Conservation (phyloP, 2,888 invertebrate genomes). For the Melinaea menophilus region DNA sequence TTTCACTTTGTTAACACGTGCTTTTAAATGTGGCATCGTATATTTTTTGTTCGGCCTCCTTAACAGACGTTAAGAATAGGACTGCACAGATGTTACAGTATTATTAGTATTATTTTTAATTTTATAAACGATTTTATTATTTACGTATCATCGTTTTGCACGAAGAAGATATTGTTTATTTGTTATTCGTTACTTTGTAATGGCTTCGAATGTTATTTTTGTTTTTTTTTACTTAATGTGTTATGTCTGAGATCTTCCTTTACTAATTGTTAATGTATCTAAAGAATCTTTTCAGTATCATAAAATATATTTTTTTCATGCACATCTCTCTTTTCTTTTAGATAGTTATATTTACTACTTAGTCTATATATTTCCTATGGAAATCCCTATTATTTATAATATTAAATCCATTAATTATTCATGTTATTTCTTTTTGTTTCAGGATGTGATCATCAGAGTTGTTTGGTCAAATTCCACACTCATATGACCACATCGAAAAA, state of each 20-base stretch:
- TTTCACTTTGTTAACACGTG: neutral
- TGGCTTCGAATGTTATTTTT: too few relatives aligned
- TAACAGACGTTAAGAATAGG: neutral
- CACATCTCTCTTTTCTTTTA: too few relatives aligned
- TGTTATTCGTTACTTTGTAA: too few relatives aligned
- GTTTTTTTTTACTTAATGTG: too few relatives aligned
- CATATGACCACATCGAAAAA: conserved; percentile 61
- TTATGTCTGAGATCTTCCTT: too few relatives aligned
- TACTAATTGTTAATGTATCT: too few relatives aligned
- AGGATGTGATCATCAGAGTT: conserved; percentile 61
- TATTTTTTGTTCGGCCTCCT: neutral
- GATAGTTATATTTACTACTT: neutral
- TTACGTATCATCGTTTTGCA: too few relatives aligned
- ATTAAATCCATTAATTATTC: neutral
- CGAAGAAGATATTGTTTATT: too few relatives aligned
- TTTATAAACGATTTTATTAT: too few relatives aligned
- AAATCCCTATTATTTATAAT: neutral
- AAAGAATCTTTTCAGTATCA: too few relatives aligned
- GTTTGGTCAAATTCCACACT: conserved; percentile 61
- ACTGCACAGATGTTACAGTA: neutral
- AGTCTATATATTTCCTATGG: neutral
- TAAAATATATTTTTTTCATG: too few relatives aligned
- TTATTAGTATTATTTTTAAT: too few relatives aligned
- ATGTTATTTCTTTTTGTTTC: conserved; percentile 56
- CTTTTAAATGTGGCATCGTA: neutral